Conservation (phyloP, 2,113 vertebrate genomes). For the Paradoxurus hermaphroditus region DNA sequence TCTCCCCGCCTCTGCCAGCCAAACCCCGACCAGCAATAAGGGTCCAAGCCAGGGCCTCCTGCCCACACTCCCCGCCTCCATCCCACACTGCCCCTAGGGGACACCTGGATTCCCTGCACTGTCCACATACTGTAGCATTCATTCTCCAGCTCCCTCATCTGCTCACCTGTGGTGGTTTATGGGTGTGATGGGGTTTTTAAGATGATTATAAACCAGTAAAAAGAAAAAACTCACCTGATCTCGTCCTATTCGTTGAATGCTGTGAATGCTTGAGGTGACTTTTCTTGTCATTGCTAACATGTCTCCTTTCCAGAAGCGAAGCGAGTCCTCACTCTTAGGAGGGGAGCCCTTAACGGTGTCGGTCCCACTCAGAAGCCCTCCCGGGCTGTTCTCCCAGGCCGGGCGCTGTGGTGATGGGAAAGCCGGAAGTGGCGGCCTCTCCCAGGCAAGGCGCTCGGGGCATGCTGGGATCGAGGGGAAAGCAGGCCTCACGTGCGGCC, state of each 20-base stretch:
- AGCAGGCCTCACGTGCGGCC: background rate
- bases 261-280: slow-evolving; percentile 46
- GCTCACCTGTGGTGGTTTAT: slow-evolving; percentile 74
- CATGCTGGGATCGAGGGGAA: background rate
- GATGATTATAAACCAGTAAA: slow-evolving; percentile 75
- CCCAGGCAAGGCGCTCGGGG: background rate
- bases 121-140: slow-evolving; percentile 69
- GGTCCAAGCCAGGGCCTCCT: slow-evolving; percentile 66
- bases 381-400: background rate
- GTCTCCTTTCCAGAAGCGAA: background rate
- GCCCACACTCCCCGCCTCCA: background rate
- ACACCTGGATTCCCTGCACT: background rate
- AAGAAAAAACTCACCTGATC: slow-evolving; percentile 43
- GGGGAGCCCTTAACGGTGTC: background rate
- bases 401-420: background rate
- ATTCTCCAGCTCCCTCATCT: slow-evolving; percentile 63
- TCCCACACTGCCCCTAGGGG: background rate
- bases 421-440: background rate
- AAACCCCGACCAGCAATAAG: slow-evolving; percentile 77
- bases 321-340: background rate
- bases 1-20: slow-evolving; percentile 18
- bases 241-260: slow-evolving; percentile 69
- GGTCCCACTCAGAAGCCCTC: background rate
- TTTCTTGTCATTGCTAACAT: slow-evolving; percentile 19
- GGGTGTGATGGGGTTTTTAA: slow-evolving; percentile 72